phyloP scores from a whole-genome alignment of 2,888 invertebrate genomes.

The Scaeva pyrastri region DNA sequence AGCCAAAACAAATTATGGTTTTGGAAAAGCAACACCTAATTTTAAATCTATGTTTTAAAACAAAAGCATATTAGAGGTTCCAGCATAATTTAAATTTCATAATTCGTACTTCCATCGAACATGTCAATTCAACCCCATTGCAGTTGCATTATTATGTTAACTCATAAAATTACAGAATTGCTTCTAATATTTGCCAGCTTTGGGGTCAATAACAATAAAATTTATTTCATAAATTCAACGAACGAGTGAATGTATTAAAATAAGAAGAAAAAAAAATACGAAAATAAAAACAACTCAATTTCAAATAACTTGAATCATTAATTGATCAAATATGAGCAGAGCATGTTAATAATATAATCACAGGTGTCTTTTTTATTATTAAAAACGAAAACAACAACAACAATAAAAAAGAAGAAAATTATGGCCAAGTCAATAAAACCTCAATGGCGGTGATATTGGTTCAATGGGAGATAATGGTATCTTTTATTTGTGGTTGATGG shows the following conservation, averaged over 20 bases:
- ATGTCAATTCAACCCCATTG: too few species aligned
- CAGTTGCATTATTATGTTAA: too few species aligned
- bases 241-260: neutral
- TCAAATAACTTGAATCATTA: neutral
- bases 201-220: neutral
- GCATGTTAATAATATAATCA: constrained; percentile 5
- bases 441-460: neutral
- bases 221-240: neutral
- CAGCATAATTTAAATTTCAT: too few species aligned
- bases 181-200: too few species aligned
- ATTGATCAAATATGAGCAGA: neutral
- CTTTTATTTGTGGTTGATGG: neutral
- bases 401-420: neutral
- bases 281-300: neutral
- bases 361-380: neutral
- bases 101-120: too few species aligned
- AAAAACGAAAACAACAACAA: neutral
- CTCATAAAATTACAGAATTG: neutral
- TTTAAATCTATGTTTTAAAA: too few species aligned
- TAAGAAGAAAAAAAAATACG: neutral
- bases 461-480: neutral
- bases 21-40: too few species aligned
- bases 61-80: too few species aligned
- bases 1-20: too few species aligned
- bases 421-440: constrained; percentile 8